Evolutionary conservation across 2,797 vertebrate species (phyloP), one percentile per base, ranked within the genome.

Genomic region (Poecilia picta): DNA sequence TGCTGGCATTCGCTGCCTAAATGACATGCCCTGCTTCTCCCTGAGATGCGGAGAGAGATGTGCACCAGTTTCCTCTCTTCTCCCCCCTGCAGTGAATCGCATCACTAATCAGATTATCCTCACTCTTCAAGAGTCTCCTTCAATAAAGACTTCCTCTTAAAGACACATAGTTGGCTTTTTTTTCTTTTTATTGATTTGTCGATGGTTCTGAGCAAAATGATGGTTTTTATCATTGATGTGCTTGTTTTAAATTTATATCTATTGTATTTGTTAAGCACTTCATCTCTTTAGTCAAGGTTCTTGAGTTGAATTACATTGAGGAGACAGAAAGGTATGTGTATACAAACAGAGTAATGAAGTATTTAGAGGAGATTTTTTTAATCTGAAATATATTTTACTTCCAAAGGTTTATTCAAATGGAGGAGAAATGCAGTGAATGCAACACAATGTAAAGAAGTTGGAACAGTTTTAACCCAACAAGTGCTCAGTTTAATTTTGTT

Each of bases 21-120:
- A 83, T 74, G 47, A 73, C 62, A 72, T 64, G 75, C 73, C 81
- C 80, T 80, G 77, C 36, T 81, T 83, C 73, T 70, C 62, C 45
- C 64, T 81, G 81, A 81, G 82, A 91, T 64, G 71, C 74, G 80
- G 82, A 33, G 46, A 70, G 72, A 82, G 81, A 83, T 71, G 76
- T 84, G 79, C 64, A 28, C 57, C 76, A 75, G 39, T 83, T 79
- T 82, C 76, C 46, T 57, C 77, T 78, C 85, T 89, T 78, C n/a
- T 78, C 73, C 83, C 81, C 70, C 47, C 46, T 47, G 83, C 66
- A 31, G 77, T 75, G 88, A 77, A 89, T 91, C 87, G 76, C 78
- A 83, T 90, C 87, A 87, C 91, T 88, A 89, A 93, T 91, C 83
- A 89, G 83, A 90, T 91, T 91, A 92, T 89, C 85, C 82, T 75